A percentile compares a stretch with the other conserved stretches of the same genome.
These are phyloP conservation scores for Calliopsis andreniformis DNA, from an alignment of 1,140 invertebrate genomes.

Conservation along the genomic window DNA sequence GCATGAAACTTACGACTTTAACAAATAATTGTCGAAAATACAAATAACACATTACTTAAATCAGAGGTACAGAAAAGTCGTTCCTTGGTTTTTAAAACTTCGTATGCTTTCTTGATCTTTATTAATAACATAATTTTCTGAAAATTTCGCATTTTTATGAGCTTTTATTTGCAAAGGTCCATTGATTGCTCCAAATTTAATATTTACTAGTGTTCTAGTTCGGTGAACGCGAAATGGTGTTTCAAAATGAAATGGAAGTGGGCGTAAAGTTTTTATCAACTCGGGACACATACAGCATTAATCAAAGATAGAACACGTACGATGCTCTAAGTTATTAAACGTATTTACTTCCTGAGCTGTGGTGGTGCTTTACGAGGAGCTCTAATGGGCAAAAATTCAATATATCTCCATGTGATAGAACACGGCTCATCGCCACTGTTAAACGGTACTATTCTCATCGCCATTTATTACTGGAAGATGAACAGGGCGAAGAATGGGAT, in stretches of 20 bases:
- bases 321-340: slow-evolving; percentile 76
- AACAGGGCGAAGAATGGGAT: slow-evolving; percentile 64
- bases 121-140: too few relatives aligned
- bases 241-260: slow-evolving; percentile 20
- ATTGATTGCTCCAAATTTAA: neutral
- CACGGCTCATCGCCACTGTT: slow-evolving; percentile 72
- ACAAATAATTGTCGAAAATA: too few relatives aligned
- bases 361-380: slow-evolving; percentile 51
- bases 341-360: slow-evolving; percentile 74
- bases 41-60: too few relatives aligned
- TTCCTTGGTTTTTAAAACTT: too few relatives aligned
- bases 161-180: too few relatives aligned
- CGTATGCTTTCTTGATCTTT: too few relatives aligned
- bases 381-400: slow-evolving; percentile 76
- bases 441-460: slow-evolving; percentile 71
- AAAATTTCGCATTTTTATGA: too few relatives aligned
- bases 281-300: slow-evolving; percentile 27
- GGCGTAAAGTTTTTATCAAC: slow-evolving; percentile 25
- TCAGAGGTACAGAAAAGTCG: too few relatives aligned
- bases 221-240: neutral
- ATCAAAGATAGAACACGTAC: slow-evolving; percentile 67
- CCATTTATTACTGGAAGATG: slow-evolving; percentile 64
- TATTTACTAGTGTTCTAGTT: neutral
- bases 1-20: too few relatives aligned
- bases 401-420: slow-evolving; percentile 76